Percentiles rank a stretch among this genome's conserved stretches.
These are phyloP conservation scores for Drosophila parvula DNA, from an alignment of 1,140 invertebrate species.

Conservation along the genomic window DNA sequence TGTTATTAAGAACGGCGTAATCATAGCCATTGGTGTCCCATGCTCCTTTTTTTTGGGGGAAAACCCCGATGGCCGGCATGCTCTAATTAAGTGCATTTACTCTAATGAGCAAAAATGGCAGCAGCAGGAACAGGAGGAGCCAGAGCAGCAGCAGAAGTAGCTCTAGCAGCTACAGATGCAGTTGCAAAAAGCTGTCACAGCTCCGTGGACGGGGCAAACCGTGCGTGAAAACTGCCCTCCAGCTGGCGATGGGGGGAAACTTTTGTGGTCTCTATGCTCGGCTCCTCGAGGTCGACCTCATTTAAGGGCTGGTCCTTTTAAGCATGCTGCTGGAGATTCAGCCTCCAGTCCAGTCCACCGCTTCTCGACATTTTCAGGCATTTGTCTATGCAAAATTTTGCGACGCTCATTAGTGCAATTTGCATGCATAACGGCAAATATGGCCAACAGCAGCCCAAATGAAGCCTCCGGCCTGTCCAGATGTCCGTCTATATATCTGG, in stretches of 20 bases:
- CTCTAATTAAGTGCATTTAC: slow-evolving; percentile 81
- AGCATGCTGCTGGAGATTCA: slow-evolving; percentile 12
- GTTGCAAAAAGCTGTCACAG: slow-evolving; percentile 58
- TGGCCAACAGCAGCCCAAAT: slow-evolving; percentile 50
- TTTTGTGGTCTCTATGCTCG: slow-evolving; percentile 40
- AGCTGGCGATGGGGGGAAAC: slow-evolving; percentile 21
- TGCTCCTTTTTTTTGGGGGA: slow-evolving; percentile 20
- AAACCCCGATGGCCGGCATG: slow-evolving; percentile 53
- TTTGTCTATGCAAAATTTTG: slow-evolving; percentile 79
- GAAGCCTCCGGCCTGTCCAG: slow-evolving; percentile 43
- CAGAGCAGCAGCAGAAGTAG: slow-evolving; percentile 18
- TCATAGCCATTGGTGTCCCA: slow-evolving; percentile 45
- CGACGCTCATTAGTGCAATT: slow-evolving; percentile 77
- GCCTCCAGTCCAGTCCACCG: background rate
- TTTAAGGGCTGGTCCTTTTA: slow-evolving; percentile 46
- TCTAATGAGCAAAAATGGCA: slow-evolving; percentile 78
- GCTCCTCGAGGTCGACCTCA: slow-evolving; percentile 40
- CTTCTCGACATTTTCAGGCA: slow-evolving; percentile 31
- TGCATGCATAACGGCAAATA: slow-evolving; percentile 79
- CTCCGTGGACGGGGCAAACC: slow-evolving; percentile 52
- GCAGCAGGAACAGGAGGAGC: slow-evolving; percentile 16
- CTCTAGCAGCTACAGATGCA: slow-evolving; percentile 28
- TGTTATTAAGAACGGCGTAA: slow-evolving; percentile 78
- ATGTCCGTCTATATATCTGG: slow-evolving; percentile 44
- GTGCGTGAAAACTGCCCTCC: slow-evolving; percentile 74